Percentiles rank a stretch among this genome's conserved stretches.
Conservation (phyloP, 2,888 invertebrate species). For the Agrenia bidenticulata region DNA sequence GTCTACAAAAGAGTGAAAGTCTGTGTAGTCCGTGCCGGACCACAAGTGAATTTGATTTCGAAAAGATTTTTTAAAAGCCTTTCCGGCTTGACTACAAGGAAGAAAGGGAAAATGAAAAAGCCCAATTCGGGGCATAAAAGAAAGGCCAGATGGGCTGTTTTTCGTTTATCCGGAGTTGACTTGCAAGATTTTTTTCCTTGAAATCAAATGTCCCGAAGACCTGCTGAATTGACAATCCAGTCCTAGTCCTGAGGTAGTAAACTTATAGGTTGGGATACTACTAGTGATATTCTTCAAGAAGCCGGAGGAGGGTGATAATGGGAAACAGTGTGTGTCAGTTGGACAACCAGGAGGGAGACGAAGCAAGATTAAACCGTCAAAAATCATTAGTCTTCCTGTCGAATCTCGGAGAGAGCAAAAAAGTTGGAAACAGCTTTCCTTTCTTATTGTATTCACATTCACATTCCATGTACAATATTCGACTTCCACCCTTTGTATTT, state of each 20-base stretch:
- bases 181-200: neutral
- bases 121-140: neutral
- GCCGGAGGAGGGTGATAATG: slow-evolving; percentile 7
- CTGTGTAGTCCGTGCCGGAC: neutral
- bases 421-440: neutral
- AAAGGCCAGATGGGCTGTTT: slow-evolving; percentile 4
- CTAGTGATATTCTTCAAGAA: neutral
- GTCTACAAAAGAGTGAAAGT: neutral
- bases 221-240: slow-evolving; percentile 22
- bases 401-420: slow-evolving; percentile 17
- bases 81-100: neutral
- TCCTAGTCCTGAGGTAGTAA: neutral
- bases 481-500: too few relatives aligned
- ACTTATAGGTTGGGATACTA: too few relatives aligned
- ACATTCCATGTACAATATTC: too few relatives aligned
- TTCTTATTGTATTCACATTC: neutral
- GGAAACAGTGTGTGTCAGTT: slow-evolving; percentile 16
- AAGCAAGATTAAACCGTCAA: slow-evolving; percentile 49
- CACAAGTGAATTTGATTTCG: slow-evolving; percentile 8
- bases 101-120: slow-evolving; percentile 5
- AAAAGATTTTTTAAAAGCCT: neutral
- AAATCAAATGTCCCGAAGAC: slow-evolving; percentile 13
- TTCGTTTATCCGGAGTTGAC: slow-evolving; percentile 1
- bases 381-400: slow-evolving; percentile 52
- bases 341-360: neutral